Conservation (phyloP, 2,888 invertebrate genomes). For the Apodemia duryi region DNA sequence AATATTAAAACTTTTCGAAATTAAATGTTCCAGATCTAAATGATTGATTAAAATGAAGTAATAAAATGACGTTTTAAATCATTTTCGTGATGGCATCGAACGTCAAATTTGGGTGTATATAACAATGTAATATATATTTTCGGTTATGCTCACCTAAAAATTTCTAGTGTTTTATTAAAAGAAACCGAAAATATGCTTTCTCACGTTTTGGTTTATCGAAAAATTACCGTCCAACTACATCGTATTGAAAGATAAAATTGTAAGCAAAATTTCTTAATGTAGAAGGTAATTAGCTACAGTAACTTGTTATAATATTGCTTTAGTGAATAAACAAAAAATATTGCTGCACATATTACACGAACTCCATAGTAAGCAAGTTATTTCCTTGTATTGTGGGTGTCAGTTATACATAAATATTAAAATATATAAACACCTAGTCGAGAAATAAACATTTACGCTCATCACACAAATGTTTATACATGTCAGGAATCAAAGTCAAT, state of each 20-base stretch:
- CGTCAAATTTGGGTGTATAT: background rate
- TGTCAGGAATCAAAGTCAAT: too few species aligned
- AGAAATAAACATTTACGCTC: too few species aligned
- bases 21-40: too few species aligned
- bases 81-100: background rate
- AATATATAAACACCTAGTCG: too few species aligned
- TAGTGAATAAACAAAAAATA: too few species aligned
- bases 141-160: background rate
- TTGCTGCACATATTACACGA: too few species aligned
- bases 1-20: too few species aligned
- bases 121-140: background rate
- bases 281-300: background rate
- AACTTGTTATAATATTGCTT: background rate
- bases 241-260: slow-evolving; percentile 1
- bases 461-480: too few species aligned
- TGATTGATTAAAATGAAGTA: background rate
- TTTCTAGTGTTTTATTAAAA: background rate
- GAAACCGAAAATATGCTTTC: background rate
- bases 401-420: too few species aligned
- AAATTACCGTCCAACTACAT: background rate
- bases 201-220: background rate
- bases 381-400: too few species aligned
- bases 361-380: too few species aligned
- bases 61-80: background rate
- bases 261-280: background rate